These are phyloP conservation scores for Apostichopus californicus DNA, from an alignment of 35 echinoderm and acorn worm species.

Conservation along the genomic window DNA sequence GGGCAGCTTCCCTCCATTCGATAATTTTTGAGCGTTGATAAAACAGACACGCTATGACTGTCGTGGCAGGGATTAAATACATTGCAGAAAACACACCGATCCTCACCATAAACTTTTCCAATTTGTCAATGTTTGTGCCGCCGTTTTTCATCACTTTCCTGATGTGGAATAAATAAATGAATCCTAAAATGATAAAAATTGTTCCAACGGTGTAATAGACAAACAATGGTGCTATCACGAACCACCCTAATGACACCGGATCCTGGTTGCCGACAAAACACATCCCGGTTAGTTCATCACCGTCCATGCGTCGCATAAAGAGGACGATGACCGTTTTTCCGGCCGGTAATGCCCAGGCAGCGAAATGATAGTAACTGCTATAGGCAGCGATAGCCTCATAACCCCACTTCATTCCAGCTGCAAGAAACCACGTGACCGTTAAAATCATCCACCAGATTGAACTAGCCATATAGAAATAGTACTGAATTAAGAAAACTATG, in stretches of 20 bases:
- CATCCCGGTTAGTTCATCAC: constrained; percentile 95
- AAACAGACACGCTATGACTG: constrained; percentile 91
- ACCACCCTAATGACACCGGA: constrained; percentile 61
- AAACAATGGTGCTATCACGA: constrained; percentile 86
- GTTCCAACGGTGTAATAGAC: constrained; percentile 89
- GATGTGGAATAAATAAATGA: constrained; percentile 93
- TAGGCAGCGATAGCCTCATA: constrained; percentile 97
- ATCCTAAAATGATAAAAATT: constrained; percentile 86
- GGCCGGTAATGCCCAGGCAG: constrained; percentile 91
- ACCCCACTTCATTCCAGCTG: constrained; percentile 98
- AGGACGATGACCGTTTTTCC: constrained; percentile 86
- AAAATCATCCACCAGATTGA: constrained; percentile 99
- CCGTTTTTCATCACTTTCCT: constrained; percentile 96
- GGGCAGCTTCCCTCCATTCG: constrained; percentile 66
- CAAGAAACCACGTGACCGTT: constrained; percentile 95
- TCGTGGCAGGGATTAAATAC: constrained; percentile 91
- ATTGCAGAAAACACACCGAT: constrained; percentile 98
- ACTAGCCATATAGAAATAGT: constrained; percentile 99
- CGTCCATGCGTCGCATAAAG: constrained; percentile 81
- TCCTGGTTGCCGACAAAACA: constrained; percentile 97
- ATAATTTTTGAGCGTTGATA: constrained; percentile 87
- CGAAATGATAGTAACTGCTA: constrained; percentile 96
- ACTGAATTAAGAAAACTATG: constrained; percentile 98
- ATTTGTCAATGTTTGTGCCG: constrained; percentile 96
- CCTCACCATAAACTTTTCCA: constrained; percentile 96